phyloP scores from a whole-genome alignment of 1,140 invertebrate species.

The Heterodera carotae region DNA sequence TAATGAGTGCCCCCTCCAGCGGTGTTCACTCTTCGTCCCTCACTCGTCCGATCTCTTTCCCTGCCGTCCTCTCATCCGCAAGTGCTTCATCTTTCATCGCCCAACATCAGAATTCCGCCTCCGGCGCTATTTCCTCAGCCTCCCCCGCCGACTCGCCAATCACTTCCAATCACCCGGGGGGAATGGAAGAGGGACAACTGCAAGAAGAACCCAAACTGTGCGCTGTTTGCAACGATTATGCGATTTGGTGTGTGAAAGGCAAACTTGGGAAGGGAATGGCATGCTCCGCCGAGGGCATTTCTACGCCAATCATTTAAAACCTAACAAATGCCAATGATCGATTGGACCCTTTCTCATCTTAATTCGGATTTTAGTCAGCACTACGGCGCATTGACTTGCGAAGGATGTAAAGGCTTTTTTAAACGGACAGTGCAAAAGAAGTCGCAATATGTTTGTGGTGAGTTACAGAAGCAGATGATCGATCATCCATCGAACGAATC shows the following conservation, averaged over 20 bases:
- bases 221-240: slow-evolving; percentile 96
- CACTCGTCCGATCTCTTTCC: neutral
- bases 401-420: slow-evolving; percentile 87
- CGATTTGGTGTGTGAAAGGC: slow-evolving; percentile 74
- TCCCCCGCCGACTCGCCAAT: slow-evolving; percentile 12
- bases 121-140: neutral
- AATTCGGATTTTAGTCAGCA: slow-evolving; percentile 69
- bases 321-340: slow-evolving; percentile 18
- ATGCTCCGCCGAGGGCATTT: too few relatives aligned
- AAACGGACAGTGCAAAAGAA: slow-evolving; percentile 95
- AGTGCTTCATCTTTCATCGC: slow-evolving; percentile 7
- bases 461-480: too few relatives aligned
- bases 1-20: neutral
- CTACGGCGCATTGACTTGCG: slow-evolving; percentile 90
- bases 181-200: slow-evolving; percentile 4
- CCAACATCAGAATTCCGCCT: slow-evolving; percentile 7
- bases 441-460: slow-evolving; percentile 89
- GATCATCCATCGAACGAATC: too few relatives aligned
- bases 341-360: neutral
- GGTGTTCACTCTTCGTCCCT: neutral
- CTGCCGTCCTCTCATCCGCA: slow-evolving; percentile 6
- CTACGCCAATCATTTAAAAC: too few relatives aligned
- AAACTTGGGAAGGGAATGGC: neutral
- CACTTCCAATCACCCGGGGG: slow-evolving; percentile 24
- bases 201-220: slow-evolving; percentile 74